Percentiles rank a stretch among this genome's conserved stretches.
Evolutionary conservation across 2,888 invertebrate genomes (phyloP).

Genomic region (Steinernema hermaphroditum): DNA sequence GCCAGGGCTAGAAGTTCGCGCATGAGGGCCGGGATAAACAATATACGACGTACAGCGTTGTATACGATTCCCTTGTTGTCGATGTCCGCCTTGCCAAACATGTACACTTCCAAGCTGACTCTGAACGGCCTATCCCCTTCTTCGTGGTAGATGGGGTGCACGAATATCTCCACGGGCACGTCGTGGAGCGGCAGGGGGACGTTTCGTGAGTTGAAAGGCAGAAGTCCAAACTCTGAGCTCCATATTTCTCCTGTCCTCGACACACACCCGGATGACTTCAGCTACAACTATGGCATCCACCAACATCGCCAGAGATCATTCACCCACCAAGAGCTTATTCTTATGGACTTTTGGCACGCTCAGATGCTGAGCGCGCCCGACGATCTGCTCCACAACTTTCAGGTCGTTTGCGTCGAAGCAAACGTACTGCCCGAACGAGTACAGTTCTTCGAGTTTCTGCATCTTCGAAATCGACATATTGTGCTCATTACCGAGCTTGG

Average conservation of each 20-base stretch:
- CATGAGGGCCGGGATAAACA: neutral
- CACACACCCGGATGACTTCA: neutral
- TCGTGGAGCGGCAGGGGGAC: neutral
- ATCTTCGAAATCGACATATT: neutral
- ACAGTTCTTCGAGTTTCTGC: neutral
- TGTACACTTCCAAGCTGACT: neutral
- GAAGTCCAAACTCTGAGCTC: neutral
- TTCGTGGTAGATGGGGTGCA: no score
- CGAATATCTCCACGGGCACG: neutral
- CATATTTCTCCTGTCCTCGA: neutral
- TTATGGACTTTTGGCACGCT: neutral
- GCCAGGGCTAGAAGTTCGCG: neutral
- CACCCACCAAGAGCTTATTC: neutral
- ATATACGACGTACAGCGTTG: neutral
- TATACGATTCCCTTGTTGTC: neutral
- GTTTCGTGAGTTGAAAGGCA: neutral
- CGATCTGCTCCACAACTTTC: neutral
- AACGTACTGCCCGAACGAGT: neutral
- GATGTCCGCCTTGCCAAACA: neutral
- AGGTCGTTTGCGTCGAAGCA: neutral
- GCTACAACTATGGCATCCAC: neutral
- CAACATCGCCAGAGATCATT: neutral
- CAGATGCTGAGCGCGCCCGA: neutral
- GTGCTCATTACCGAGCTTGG: neutral
- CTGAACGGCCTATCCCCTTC: neutral